Conservation (phyloP, 2,888 invertebrate genomes). For the Trissonchulus sp. region DNA sequence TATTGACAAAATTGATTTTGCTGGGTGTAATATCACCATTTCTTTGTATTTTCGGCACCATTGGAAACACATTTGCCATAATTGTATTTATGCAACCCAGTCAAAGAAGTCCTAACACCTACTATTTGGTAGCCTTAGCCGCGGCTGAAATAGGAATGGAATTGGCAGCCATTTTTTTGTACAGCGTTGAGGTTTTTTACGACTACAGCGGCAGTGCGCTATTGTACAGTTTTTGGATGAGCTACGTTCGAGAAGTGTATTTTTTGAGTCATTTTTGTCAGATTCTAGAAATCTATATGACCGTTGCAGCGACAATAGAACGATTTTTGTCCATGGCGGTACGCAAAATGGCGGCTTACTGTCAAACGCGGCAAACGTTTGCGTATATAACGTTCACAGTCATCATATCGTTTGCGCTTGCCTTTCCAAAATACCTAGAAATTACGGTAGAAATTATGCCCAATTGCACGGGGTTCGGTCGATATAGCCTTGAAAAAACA, state of each 20-base stretch:
- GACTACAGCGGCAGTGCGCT: constrained; percentile 14
- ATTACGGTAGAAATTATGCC: not conserved
- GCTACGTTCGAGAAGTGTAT: constrained; percentile 13
- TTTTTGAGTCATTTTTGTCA: constrained; percentile 17
- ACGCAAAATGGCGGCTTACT: not conserved
- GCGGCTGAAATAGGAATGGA: constrained; percentile 8
- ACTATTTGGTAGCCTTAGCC: constrained; percentile 10
- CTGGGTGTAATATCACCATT: not conserved
- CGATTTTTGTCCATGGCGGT: constrained; percentile 2
- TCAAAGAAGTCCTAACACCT: not conserved
- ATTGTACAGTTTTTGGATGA: constrained; percentile 8
- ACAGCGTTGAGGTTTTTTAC: constrained; percentile 18
- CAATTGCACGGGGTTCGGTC: constrained; percentile 14
- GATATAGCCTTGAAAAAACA: not conserved
- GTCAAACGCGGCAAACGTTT: not conserved
- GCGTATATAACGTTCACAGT: not conserved
- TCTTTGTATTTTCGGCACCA: constrained; percentile 12
- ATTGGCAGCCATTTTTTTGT: constrained; percentile 5
- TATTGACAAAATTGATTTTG: not conserved
- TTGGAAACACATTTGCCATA: constrained; percentile 12
- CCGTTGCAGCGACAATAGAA: constrained; percentile 20
- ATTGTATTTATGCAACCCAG: constrained; percentile 11
- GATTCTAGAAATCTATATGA: not conserved
- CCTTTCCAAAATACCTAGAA: not conserved
- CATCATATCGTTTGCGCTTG: not conserved